phyloP scores from a whole-genome alignment of 2,888 invertebrate genomes.

The Cyclophora punctaria region DNA sequence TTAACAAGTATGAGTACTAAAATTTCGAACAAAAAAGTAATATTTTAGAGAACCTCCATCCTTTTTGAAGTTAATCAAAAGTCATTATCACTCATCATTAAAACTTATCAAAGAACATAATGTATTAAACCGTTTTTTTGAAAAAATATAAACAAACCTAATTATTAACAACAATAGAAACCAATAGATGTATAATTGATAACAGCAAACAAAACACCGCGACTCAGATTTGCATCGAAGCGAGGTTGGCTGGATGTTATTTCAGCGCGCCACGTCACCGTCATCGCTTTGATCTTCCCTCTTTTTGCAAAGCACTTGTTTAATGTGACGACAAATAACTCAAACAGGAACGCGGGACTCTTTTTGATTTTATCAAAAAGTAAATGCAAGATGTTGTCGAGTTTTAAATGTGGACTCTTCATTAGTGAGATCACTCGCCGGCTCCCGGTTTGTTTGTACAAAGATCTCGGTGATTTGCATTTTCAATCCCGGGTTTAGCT shows the following conservation, averaged over 20 bases:
- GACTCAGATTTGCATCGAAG: conserved; percentile 20
- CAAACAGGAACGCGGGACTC: conserved; percentile 53
- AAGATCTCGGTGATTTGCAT: conserved; percentile 35
- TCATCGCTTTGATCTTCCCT: conserved; percentile 65
- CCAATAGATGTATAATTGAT: conserved; percentile 18
- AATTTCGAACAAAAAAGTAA: too few relatives aligned
- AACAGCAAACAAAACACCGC: conserved; percentile 7
- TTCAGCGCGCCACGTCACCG: conserved; percentile 61
- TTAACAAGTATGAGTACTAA: too few relatives aligned
- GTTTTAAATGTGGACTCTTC: conserved; percentile 59
- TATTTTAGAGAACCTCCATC: too few relatives aligned
- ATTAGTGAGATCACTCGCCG: conserved; percentile 60
- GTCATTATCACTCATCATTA: too few relatives aligned
- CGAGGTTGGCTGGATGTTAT: conserved; percentile 53
- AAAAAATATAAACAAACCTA: too few relatives aligned
- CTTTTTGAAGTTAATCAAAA: too few relatives aligned
- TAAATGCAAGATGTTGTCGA: conserved; percentile 45
- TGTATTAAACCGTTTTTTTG: too few relatives aligned
- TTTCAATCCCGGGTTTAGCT: conserved; percentile 29
- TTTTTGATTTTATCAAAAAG: conserved; percentile 63
- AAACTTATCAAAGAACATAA: too few relatives aligned
- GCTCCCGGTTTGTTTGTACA: conserved; percentile 31
- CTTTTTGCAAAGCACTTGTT: conserved; percentile 66
- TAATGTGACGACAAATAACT: conserved; percentile 73
- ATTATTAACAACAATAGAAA: neutral